These are phyloP conservation scores for Xanthorhoe designata DNA, from an alignment of 2,888 invertebrate genomes.

Conservation along the genomic window DNA sequence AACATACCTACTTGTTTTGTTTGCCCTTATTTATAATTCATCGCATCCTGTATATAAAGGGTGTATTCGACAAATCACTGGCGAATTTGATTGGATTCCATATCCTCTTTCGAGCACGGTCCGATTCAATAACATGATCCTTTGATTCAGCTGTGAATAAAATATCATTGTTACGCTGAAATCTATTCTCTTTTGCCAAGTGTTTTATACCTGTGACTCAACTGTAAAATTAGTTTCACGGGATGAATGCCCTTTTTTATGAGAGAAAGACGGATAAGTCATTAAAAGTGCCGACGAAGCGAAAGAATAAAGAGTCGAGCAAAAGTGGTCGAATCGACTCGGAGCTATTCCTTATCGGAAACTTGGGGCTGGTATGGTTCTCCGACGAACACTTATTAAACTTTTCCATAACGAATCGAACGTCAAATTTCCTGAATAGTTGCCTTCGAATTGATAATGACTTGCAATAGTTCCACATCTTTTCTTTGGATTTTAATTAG, in stretches of 20 bases:
- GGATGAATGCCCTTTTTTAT: conserved; percentile 60
- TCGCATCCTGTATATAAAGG: conserved; percentile 61
- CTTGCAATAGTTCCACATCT: conserved; percentile 42
- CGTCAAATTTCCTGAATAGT: conserved; percentile 65
- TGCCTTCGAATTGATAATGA: conserved; percentile 51
- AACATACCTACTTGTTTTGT: conserved; percentile 62
- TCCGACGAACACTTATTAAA: conserved; percentile 74
- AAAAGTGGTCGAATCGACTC: conserved; percentile 73
- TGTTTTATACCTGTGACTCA: conserved; percentile 25
- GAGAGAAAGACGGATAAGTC: conserved; percentile 76
- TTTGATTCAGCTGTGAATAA: conserved; percentile 46
- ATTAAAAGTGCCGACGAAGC: conserved; percentile 80
- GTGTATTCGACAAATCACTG: conserved; percentile 58
- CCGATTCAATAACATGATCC: conserved; percentile 54
- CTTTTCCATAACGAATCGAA: conserved; percentile 68
- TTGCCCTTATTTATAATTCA: conserved; percentile 71
- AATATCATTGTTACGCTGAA: conserved; percentile 21
- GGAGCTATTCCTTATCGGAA: conserved; percentile 69
- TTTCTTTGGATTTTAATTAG: conserved; percentile 40
- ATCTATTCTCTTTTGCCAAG: conserved; percentile 15
- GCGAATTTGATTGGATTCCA: conserved; percentile 74
- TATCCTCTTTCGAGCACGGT: conserved; percentile 53
- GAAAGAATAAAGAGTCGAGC: conserved; percentile 70
- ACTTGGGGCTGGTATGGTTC: conserved; percentile 74
- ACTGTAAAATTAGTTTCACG: conserved; percentile 51